phyloP scores from a whole-genome alignment of 2,888 invertebrate genomes.

The Julus scanicus region DNA sequence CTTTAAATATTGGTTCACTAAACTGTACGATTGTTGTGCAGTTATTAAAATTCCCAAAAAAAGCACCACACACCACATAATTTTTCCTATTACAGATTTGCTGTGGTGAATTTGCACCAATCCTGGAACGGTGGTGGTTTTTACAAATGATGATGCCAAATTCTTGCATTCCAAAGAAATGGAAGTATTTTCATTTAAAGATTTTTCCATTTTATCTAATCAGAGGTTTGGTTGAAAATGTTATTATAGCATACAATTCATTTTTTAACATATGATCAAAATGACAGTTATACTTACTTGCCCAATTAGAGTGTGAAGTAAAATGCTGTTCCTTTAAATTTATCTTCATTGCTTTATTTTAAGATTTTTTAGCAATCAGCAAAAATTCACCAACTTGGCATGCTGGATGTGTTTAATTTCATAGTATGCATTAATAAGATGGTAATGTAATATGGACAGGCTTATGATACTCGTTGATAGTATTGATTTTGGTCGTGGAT shows the following conservation, averaged over 20 bases:
- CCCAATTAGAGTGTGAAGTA: background rate
- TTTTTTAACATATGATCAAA: background rate
- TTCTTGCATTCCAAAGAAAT: conserved; percentile 5
- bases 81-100: background rate
- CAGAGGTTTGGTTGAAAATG: background rate
- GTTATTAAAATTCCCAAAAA: background rate
- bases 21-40: background rate
- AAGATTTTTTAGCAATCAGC: background rate
- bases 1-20: conserved; percentile 25
- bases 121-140: conserved; percentile 16
- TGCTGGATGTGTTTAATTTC: background rate
- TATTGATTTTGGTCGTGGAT: background rate
- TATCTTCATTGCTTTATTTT: background rate
- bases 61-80: background rate
- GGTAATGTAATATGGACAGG: background rate
- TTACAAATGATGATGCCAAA: background rate
- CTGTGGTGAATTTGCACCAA: background rate
- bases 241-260: background rate
- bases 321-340: background rate
- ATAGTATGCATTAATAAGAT: background rate
- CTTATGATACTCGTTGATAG: background rate
- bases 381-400: background rate
- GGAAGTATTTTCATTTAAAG: background rate
- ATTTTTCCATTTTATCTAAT: background rate
- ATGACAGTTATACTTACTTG: background rate